Conservation (phyloP, 2,113 vertebrate genomes). For the Dipodomys stephensi region DNA sequence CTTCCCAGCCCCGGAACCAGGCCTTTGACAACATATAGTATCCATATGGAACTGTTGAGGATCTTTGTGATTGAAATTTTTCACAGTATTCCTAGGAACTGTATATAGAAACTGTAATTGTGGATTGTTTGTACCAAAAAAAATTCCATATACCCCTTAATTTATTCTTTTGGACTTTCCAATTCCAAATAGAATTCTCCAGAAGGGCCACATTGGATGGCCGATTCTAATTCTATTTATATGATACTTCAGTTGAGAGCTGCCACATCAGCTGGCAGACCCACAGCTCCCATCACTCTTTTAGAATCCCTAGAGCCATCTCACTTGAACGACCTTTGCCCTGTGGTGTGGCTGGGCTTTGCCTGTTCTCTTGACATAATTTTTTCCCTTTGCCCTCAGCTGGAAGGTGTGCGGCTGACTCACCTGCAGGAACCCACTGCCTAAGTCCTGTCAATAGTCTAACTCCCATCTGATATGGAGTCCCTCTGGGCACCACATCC, state of each 20-base stretch:
- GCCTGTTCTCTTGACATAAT: conserved; percentile 51
- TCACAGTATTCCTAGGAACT: background rate
- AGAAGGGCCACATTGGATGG: background rate
- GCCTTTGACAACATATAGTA: background rate
- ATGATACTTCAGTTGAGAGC: background rate
- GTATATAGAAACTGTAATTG: background rate
- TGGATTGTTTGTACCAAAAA: background rate
- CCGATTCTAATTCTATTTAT: background rate
- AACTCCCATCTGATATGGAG: background rate
- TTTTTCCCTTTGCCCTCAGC: conserved; percentile 63
- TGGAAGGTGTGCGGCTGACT: conserved; percentile 67
- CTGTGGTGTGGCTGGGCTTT: background rate
- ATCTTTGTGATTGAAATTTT: conserved; percentile 40
- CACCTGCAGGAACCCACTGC: conserved; percentile 8
- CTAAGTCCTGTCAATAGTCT: conserved; percentile 24
- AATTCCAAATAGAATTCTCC: conserved; percentile 33
- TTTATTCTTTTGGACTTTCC: background rate
- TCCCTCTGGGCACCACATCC: background rate
- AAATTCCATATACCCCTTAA: rapidly evolving
- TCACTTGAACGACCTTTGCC: conserved; percentile 42
- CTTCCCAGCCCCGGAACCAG: too few relatives aligned
- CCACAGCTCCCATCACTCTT: background rate
- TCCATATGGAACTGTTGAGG: background rate
- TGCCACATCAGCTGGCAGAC: background rate
- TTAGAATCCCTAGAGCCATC: conserved; percentile 1